Conservation (phyloP, 2,888 invertebrate genomes). For the Lasiommata megera region DNA sequence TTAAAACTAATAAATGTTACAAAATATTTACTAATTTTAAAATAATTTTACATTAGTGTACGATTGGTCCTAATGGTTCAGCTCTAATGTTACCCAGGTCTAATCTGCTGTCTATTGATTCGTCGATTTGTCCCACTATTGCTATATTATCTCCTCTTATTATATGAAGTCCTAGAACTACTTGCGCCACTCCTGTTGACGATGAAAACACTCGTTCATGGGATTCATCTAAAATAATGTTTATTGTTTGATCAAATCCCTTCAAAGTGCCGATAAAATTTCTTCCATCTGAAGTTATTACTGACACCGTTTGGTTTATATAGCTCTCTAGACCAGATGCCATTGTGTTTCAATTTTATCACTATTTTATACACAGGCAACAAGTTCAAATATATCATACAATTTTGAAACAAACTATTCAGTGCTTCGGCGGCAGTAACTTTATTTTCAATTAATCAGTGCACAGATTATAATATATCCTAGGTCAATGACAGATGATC, state of each 20-base stretch:
- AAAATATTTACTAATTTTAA: slow-evolving; percentile 26
- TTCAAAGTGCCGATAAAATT: slow-evolving; percentile 98
- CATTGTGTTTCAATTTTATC: slow-evolving; percentile 69
- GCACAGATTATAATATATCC: too few species aligned
- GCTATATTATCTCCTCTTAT: slow-evolving; percentile 99
- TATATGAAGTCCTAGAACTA: slow-evolving; percentile 97
- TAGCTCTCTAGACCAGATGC: slow-evolving; percentile 93
- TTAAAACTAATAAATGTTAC: neutral
- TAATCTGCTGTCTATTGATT: slow-evolving; percentile 89
- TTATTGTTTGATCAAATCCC: slow-evolving; percentile 99
- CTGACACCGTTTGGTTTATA: slow-evolving; percentile 95
- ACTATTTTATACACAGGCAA: too few species aligned
- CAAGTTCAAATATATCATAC: too few species aligned
- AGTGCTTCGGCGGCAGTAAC: slow-evolving; percentile 10
- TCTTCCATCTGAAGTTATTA: slow-evolving; percentile 97
- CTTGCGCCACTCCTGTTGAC: slow-evolving; percentile 90
- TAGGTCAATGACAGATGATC: too few species aligned
- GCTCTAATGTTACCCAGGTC: slow-evolving; percentile 91
- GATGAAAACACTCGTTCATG: slow-evolving; percentile 99
- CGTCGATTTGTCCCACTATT: slow-evolving; percentile 92
- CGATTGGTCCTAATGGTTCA: slow-evolving; percentile 90
- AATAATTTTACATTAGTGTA: slow-evolving; percentile 77
- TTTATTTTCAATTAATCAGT: too few species aligned
- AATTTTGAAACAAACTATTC: too few species aligned
- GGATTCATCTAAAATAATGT: slow-evolving; percentile 98